Evolutionary conservation across 2,797 vertebrate genomes (phyloP).

Genomic region (Artibeus jamaicensis): DNA sequence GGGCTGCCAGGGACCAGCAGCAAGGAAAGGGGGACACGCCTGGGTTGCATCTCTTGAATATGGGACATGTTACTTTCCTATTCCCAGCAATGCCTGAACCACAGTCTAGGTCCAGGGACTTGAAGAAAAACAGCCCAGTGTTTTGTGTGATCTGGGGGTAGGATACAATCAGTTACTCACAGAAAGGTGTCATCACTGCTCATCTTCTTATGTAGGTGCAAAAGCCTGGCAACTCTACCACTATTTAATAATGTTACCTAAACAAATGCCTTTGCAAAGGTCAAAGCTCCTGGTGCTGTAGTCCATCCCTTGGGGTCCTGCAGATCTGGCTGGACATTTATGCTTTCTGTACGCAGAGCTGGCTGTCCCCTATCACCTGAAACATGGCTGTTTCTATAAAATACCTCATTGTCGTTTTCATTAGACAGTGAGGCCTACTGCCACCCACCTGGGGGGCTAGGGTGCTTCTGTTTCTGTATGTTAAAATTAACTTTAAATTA

Average conservation of each 20-base stretch:
- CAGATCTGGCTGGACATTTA: fast-evolving
- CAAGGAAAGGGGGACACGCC: no score
- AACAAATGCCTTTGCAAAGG: background rate
- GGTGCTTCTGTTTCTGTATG: background rate
- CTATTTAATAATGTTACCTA: fast-evolving
- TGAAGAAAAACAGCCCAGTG: background rate
- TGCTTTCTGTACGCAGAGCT: fast-evolving
- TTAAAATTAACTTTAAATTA: conserved; percentile 60
- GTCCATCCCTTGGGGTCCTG: fast-evolving
- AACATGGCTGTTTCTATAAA: fast-evolving
- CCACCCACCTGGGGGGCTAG: background rate
- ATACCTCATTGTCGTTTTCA: background rate
- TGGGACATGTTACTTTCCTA: fast-evolving
- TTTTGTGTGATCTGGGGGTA: fast-evolving
- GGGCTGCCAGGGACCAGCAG: background rate
- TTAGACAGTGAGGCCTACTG: background rate
- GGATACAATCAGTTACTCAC: background rate
- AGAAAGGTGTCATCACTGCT: fast-evolving
- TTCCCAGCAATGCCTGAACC: background rate
- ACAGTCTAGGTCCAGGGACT: background rate
- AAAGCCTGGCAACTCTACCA: fast-evolving
- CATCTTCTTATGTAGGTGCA: fast-evolving
- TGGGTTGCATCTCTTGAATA: background rate
- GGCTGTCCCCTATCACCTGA: fast-evolving
- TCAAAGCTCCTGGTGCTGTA: background rate